A percentile compares a stretch with the other conserved stretches of the same genome.
Evolutionary conservation across 2,888 invertebrate genomes (phyloP).

Genomic region (Tetheella fluctuosa): DNA sequence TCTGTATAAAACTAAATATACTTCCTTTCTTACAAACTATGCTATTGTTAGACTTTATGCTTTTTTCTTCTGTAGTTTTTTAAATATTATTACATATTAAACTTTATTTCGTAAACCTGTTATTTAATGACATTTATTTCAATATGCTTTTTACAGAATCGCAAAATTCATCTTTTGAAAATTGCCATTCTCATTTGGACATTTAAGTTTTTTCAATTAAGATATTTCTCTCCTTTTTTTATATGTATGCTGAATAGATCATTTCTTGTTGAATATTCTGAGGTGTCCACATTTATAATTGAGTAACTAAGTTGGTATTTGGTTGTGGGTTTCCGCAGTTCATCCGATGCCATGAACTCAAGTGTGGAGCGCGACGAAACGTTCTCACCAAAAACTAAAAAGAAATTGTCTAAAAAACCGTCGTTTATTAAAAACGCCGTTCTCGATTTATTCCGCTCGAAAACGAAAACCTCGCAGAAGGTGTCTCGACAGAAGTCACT

Average conservation of each 20-base stretch:
- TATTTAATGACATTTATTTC: conserved; percentile 64
- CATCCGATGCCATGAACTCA: conserved; percentile 80
- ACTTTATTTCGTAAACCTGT: conserved; percentile 15
- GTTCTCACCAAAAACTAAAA: conserved; percentile 83
- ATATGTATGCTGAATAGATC: conserved; percentile 16
- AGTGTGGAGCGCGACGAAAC: conserved; percentile 80
- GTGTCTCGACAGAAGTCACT: conserved; percentile 81
- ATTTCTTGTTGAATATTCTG: conserved; percentile 56
- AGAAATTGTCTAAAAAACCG: conserved; percentile 83
- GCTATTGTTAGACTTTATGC: conserved; percentile 12
- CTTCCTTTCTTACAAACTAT: background rate
- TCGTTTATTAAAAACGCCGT: conserved; percentile 83
- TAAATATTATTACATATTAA: conserved; percentile 23
- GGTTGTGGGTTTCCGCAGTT: conserved; percentile 84
- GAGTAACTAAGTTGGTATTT: conserved; percentile 81
- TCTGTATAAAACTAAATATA: conserved; percentile 12
- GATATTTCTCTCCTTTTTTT: conserved; percentile 18
- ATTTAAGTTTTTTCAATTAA: conserved; percentile 64
- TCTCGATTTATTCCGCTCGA: conserved; percentile 81
- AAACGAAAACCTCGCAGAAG: conserved; percentile 78
- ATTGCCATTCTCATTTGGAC: conserved; percentile 61
- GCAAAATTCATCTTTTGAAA: conserved; percentile 69
- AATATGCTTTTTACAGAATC: conserved; percentile 78
- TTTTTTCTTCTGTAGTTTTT: conserved; percentile 23
- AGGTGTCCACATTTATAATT: conserved; percentile 65